Conservation (phyloP, 2,113 vertebrate genomes). For the Mormyrus lacerda region DNA sequence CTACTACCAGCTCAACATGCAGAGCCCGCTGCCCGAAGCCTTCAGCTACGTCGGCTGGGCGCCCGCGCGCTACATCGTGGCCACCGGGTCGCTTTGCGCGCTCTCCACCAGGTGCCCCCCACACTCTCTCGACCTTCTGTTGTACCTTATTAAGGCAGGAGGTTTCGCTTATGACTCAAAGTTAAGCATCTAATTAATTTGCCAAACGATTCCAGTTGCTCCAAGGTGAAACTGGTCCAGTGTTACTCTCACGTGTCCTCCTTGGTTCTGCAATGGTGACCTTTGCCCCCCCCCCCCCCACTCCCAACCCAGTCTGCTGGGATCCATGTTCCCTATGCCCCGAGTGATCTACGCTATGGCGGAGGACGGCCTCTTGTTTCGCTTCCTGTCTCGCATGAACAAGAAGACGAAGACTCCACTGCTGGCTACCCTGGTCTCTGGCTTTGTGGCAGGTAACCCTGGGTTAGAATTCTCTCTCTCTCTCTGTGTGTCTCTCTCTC, state of each 20-base stretch:
- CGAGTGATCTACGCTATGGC: constrained; percentile 96
- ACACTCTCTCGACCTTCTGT: background rate
- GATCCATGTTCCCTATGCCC: constrained; percentile 97
- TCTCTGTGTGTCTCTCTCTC: background rate
- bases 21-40: constrained; percentile 85
- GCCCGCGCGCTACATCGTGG: constrained; percentile 80
- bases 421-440: constrained; percentile 75
- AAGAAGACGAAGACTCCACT: constrained; percentile 76
- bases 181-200: background rate
- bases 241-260: background rate
- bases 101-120: constrained; percentile 60
- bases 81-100: constrained; percentile 85
- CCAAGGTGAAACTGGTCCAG: background rate
- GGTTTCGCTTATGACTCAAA: background rate
- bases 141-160: background rate
- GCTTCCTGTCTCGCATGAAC: constrained; percentile 67
- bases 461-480: background rate
- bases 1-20: constrained; percentile 73
- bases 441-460: constrained; percentile 70
- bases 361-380: constrained; percentile 85
- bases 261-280: background rate
- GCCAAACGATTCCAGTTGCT: background rate
- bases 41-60: constrained; percentile 77
- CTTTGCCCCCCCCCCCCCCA: background rate
- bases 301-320: constrained; percentile 67